Base-by-base conservation (phyloP, 1,140 invertebrate genomes). In the Drosophila parabipectinata region DNA sequence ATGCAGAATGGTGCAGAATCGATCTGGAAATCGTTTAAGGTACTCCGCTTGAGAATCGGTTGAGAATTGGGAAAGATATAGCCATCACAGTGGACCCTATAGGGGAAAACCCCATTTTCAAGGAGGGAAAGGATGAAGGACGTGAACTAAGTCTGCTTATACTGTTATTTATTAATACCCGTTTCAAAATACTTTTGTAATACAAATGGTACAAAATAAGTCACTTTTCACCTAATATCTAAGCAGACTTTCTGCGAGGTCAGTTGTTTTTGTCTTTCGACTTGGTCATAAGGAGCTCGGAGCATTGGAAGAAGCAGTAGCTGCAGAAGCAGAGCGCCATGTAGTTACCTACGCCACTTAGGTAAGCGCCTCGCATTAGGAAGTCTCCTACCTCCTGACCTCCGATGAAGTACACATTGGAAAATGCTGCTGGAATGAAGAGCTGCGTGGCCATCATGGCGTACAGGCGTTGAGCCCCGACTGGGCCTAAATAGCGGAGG, bases 371-470 rank as follows among this genome's bases (percentile, higher is more conserved):
- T 0, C 91, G 75, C 47, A 95, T 88, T 77, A 94, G 95, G 50
- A 94, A 93, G 89, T 95, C 93, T 10, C 96, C 96, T 66, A 97
- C 93, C 52, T 95, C 93, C 66, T 92, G 92, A 1, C 95, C 96
- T 69, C 94, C 95, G 92, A 98, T 96, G 83, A 98, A 97, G 92
- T 96, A 97, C 85, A 97, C 96, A 92, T 97, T 97, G 2, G 96
- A 97, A 74, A 97, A 93, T 5, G 95, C 95, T 9, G 96, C 97
- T 62, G 97, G 92, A 10, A 95, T 94, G 67, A 97, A 93, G 24
- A 97, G 91, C 28, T 96, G 96, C 26, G 95, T 93, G 59, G 94
- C 93, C 57, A 96, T 79, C 2, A 95, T 58, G 53, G 95, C 96
- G 85, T 95, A 93, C 39, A 96, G 92, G 71, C 96, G 92, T 60